Percentiles rank a stretch among this genome's conserved stretches.
Conservation (phyloP, 1,140 invertebrate genomes). For the Muscidifurax raptorellus region DNA sequence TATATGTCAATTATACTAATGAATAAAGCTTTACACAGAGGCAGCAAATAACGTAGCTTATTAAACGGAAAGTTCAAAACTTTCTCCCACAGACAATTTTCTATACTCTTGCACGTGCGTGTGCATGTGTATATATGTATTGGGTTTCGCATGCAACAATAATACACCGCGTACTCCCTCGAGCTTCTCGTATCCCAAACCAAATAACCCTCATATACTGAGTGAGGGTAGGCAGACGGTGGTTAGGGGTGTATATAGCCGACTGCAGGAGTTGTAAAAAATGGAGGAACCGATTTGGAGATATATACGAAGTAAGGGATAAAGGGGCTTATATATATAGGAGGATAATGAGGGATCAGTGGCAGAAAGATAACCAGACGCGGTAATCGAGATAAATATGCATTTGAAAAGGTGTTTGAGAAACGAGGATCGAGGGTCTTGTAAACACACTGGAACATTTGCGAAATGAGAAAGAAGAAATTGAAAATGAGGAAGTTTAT, state of each 20-base stretch:
- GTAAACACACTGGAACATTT: not conserved
- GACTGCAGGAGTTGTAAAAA: conserved; percentile 13
- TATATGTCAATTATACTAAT: not conserved
- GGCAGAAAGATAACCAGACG: conserved; percentile 3
- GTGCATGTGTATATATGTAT: not conserved
- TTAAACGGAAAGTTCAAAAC: not conserved
- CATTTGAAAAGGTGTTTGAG: not conserved
- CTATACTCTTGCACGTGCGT: not conserved
- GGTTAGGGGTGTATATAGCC: not conserved
- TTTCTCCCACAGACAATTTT: not conserved
- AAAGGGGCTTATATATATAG: not conserved
- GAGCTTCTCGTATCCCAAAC: conserved; percentile 10
- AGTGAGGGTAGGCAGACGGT: not conserved
- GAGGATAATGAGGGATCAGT: conserved; percentile 21
- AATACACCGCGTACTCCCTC: conserved; percentile 28
- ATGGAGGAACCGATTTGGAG: conserved; percentile 3
- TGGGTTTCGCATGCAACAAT: conserved; percentile 34
- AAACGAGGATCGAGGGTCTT: not conserved
- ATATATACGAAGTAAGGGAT: not conserved
- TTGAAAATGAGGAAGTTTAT: not conserved
- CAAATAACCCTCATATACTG: conserved; percentile 11
- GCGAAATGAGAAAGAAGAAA: too few relatives aligned
- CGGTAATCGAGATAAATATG: not conserved
- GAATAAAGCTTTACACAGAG: too few relatives aligned
- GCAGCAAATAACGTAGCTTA: not conserved